Evolutionary conservation across 92 coral and sea anemone genomes (phyloP).

Genomic region (Pocillopora grandis): DNA sequence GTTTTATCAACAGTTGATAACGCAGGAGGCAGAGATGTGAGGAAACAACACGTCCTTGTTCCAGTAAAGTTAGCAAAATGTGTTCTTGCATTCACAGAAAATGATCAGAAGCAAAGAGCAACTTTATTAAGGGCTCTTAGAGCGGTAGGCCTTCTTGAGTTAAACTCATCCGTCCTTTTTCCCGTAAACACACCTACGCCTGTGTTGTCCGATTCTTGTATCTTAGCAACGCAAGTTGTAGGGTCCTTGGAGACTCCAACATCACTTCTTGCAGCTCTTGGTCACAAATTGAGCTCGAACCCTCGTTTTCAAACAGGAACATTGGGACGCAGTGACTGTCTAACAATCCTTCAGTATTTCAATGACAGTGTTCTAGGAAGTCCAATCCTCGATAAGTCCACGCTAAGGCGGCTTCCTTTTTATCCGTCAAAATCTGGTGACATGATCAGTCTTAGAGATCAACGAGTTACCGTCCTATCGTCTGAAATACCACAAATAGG

Average conservation of each 20-base stretch:
- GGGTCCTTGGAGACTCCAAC: constrained; percentile 51
- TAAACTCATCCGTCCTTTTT: constrained; percentile 18
- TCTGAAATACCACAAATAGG: constrained; percentile 44
- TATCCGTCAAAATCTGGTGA: constrained; percentile 35
- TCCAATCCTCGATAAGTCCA: background rate
- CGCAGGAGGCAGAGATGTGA: background rate
- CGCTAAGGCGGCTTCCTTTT: constrained; percentile 53
- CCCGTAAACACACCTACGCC: background rate
- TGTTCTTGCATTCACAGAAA: constrained; percentile 23
- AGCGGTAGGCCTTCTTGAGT: constrained; percentile 48
- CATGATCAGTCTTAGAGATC: constrained; percentile 10
- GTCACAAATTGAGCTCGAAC: constrained; percentile 25
- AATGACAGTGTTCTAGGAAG: background rate
- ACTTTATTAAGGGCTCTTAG: constrained; percentile 14
- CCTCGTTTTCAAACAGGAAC: background rate
- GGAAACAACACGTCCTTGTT: constrained; percentile 40
- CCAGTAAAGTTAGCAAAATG: constrained; percentile 55
- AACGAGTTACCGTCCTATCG: constrained; percentile 40
- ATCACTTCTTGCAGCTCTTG: constrained; percentile 48
- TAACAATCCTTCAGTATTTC: constrained; percentile 48
- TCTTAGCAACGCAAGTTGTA: constrained; percentile 44
- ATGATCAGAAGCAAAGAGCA: background rate
- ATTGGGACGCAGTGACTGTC: background rate
- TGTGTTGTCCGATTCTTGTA: background rate
- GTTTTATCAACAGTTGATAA: background rate